These are phyloP conservation scores for Philotrypesis tridentata DNA, from an alignment of 1,140 invertebrate species.

Conservation along the genomic window DNA sequence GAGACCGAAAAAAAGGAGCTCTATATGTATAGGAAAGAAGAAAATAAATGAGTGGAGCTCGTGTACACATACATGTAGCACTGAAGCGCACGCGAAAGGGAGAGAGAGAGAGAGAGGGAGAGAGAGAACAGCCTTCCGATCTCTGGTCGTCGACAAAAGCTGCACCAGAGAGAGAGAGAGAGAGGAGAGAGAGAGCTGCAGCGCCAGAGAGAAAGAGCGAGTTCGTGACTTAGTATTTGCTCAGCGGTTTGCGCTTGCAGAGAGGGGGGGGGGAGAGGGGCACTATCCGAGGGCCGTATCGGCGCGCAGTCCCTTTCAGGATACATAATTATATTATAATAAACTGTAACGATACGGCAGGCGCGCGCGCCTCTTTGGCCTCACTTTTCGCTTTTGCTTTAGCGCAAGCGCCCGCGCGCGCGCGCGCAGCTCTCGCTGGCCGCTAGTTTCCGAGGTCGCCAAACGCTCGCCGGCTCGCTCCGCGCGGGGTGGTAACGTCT, in stretches of 20 bases:
- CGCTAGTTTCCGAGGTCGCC: slow-evolving; percentile 28
- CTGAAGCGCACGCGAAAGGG: neutral
- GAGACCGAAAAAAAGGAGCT: slow-evolving; percentile 11
- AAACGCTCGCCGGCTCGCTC: slow-evolving; percentile 9
- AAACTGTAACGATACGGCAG: slow-evolving; percentile 71
- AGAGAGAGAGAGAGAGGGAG: neutral
- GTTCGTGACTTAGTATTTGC: slow-evolving; percentile 73
- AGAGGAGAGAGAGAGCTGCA: too few species aligned
- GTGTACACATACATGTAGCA: neutral
- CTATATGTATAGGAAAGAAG: slow-evolving; percentile 5
- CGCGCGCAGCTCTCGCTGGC: neutral
- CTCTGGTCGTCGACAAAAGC: slow-evolving; percentile 18
- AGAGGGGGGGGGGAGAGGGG: neutral
- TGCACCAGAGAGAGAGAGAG: slow-evolving; percentile 40
- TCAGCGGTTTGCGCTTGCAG: slow-evolving; percentile 57
- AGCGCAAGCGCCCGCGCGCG: too few species aligned
- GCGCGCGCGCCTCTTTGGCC: slow-evolving; percentile 23
- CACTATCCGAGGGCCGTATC: slow-evolving; percentile 60
- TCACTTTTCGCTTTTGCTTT: neutral
- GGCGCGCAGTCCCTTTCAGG: slow-evolving; percentile 61
- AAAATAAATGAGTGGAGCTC: slow-evolving; percentile 25
- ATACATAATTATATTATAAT: slow-evolving; percentile 75
- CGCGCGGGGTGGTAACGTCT: slow-evolving; percentile 9
- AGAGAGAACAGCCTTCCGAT: slow-evolving; percentile 3
- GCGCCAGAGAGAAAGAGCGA: slow-evolving; percentile 49